These are phyloP conservation scores for Malurus alboscapulatus DNA, from an alignment of 2,113 vertebrate genomes.

Conservation along the genomic window DNA sequence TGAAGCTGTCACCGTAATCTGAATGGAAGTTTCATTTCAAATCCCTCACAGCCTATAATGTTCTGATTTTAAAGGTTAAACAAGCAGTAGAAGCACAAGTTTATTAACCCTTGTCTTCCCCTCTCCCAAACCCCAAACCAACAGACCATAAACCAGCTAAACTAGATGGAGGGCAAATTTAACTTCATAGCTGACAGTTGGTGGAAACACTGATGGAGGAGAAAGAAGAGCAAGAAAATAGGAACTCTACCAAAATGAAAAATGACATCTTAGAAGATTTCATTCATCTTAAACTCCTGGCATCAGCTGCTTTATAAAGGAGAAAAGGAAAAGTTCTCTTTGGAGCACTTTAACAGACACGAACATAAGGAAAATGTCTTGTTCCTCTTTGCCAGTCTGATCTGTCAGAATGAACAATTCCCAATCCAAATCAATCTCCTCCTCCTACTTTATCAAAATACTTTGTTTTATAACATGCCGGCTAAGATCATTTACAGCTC, in stretches of 20 bases:
- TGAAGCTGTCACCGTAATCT: constrained; percentile 21
- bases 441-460: neutral
- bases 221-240: neutral
- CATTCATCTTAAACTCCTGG: neutral
- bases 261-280: neutral
- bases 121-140: neutral
- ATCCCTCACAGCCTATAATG: constrained; percentile 48
- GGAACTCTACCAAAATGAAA: neutral
- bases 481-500: neutral
- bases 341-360: neutral
- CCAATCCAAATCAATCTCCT: neutral
- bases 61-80: constrained; percentile 72
- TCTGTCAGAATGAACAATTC: neutral
- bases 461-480: neutral
- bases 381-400: neutral
- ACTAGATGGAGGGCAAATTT: neutral
- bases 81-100: constrained; percentile 29
- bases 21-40: constrained; percentile 62
- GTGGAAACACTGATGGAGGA: neutral
- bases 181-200: neutral
- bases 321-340: neutral
- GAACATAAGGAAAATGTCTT: neutral
- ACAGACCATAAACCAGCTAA: neutral
- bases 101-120: constrained; percentile 50
- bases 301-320: neutral